Evolutionary conservation across 2,888 invertebrate species (phyloP), one percentile per base, ranked within the genome.

Genomic region (Petrophora chlorosata): DNA sequence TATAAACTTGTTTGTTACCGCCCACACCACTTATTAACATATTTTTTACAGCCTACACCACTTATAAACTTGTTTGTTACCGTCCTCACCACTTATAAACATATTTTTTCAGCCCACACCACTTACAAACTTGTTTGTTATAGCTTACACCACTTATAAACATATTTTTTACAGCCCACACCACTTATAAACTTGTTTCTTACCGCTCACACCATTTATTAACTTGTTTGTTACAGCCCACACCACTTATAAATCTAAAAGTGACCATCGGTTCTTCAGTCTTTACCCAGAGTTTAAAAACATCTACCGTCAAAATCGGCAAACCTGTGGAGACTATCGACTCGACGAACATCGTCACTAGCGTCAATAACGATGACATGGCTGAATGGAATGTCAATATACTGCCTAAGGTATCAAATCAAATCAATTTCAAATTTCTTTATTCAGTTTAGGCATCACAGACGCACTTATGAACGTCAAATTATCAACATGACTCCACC

Each of bases 191-290:
- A n/a, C n/a, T n/a, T n/a, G n/a, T n/a, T n/a, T n/a, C n/a, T n/a
- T n/a, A n/a, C n/a, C n/a, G n/a, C n/a, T 4, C 1, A 9, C 10
- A 10, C 10, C 10, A 25, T 4, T 10, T 3, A 29, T 16, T 28
- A 8, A 16, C 36, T 38, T n/a, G 29, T 39, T 30, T 23, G 5
- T 73, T 76, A 12, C 72, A 79, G 77, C 36, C 60, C 8, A 62
- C 68, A 3, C 61, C 81, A 0, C 69, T 74, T 1, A 55, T 78
- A 0, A 81, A 76, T 36, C 38, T 81, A 1, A 79, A 75, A 68
- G 79, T 81, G 7, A 82, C 82, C 0, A 78, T 82, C 0, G 82
- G 79, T 0, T 63, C 79, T 0, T 77, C 82, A 0, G 76, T 79
- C 0, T 52, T 82, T 0, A 82, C 82, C 0, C 81, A 83, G 33